Percentiles rank a stretch among this genome's conserved stretches.
phyloP scores from a whole-genome alignment of 2,888 invertebrate species.

The Tipula confusa region DNA sequence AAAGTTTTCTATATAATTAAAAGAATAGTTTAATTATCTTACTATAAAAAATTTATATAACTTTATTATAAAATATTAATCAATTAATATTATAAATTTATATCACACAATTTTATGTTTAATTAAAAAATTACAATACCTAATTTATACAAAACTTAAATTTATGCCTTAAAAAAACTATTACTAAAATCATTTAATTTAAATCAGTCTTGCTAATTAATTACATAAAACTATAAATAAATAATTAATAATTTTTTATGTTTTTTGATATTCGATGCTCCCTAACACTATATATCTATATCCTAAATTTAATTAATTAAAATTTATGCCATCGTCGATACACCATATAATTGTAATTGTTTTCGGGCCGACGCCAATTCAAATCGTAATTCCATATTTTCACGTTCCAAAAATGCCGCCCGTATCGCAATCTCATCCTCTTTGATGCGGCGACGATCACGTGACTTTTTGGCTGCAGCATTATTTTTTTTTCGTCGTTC shows the following conservation, averaged over 20 bases:
- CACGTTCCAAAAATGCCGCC: slow-evolving; percentile 81
- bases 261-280: not conserved
- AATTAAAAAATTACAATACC: not conserved
- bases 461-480: slow-evolving; percentile 88
- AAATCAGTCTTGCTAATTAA: not conserved
- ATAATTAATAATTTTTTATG: slow-evolving; percentile 27
- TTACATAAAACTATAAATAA: not conserved
- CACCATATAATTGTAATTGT: slow-evolving; percentile 51
- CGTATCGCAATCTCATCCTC: slow-evolving; percentile 90
- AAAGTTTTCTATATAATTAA: too few species aligned
- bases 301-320: not conserved
- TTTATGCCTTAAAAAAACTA: too few species aligned
- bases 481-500: slow-evolving; percentile 88
- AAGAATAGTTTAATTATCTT: not conserved
- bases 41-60: not conserved
- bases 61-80: slow-evolving; percentile 25
- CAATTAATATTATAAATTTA: not conserved
- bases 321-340: not conserved
- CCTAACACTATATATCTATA: not conserved
- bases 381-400: slow-evolving; percentile 72
- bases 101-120: not conserved
- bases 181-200: not conserved
- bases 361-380: slow-evolving; percentile 62
- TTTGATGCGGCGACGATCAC: slow-evolving; percentile 82
- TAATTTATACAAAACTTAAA: not conserved